phyloP scores from a whole-genome alignment of 2,888 invertebrate species.

The Volucella inflata region DNA sequence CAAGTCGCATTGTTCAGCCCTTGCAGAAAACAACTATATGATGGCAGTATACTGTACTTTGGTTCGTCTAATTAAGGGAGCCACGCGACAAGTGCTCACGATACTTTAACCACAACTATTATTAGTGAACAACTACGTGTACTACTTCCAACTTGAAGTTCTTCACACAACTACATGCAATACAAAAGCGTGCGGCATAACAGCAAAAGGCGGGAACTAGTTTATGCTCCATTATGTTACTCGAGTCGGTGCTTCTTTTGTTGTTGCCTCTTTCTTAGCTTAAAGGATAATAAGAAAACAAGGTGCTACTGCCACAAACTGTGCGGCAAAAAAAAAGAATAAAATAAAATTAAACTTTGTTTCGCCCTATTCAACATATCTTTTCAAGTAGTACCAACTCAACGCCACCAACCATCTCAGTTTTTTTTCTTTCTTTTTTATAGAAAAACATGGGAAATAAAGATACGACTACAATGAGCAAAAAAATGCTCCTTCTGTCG shows the following conservation, averaged over 20 bases:
- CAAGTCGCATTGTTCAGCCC: conserved; percentile 45
- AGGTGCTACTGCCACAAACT: conserved; percentile 68
- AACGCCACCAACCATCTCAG: conserved; percentile 43
- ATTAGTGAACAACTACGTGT: conserved; percentile 40
- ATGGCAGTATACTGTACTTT: conserved; percentile 23
- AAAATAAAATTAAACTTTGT: conserved; percentile 60
- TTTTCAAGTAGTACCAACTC: conserved; percentile 40
- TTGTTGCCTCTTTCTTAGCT: conserved; percentile 55
- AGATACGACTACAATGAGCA: conserved; percentile 14
- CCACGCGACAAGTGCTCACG: conserved; percentile 71
- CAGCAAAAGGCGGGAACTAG: conserved; percentile 14
- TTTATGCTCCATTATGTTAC: conserved; percentile 47
- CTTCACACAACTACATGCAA: conserved; percentile 49
- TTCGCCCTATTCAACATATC: conserved; percentile 63
- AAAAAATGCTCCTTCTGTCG: conserved; percentile 37
- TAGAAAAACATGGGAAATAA: neutral
- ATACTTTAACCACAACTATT: conserved; percentile 58
- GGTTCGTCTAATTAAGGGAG: conserved; percentile 64
- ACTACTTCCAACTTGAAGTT: conserved; percentile 48
- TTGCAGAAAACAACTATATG: neutral
- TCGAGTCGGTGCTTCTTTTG: conserved; percentile 27
- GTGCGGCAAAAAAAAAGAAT: conserved; percentile 62
- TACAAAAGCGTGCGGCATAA: conserved; percentile 25
- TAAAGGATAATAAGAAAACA: conserved; percentile 70
- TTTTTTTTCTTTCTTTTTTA: neutral